Conservation (phyloP, 2,888 invertebrate species). For the Polylopha cassiicola region DNA sequence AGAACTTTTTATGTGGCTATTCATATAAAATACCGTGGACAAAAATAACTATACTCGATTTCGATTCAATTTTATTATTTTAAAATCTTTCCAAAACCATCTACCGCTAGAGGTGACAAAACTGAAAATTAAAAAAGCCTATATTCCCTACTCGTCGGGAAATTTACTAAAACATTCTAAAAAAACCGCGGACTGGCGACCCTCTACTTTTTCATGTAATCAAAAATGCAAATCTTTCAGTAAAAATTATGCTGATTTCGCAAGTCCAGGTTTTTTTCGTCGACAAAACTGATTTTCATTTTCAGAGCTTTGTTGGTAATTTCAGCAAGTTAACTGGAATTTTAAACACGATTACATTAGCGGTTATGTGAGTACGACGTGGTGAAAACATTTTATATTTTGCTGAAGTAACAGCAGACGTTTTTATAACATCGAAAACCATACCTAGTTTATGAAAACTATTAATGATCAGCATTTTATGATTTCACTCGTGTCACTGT, state of each 20-base stretch:
- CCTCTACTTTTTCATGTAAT: constrained; percentile 49
- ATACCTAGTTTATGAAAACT: too few relatives aligned
- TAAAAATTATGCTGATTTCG: constrained; percentile 46
- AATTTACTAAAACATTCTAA: constrained; percentile 25
- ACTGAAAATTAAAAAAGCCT: constrained; percentile 13
- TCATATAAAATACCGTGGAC: too few relatives aligned
- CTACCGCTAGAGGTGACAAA: constrained; percentile 14
- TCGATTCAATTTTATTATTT: too few relatives aligned
- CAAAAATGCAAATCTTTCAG: constrained; percentile 56
- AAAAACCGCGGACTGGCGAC: constrained; percentile 28
- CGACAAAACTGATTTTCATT: constrained; percentile 29
- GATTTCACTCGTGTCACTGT: too few relatives aligned
- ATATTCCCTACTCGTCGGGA: background rate
- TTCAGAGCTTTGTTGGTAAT: constrained; percentile 30
- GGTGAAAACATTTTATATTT: too few relatives aligned
- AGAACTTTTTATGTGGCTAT: too few relatives aligned
- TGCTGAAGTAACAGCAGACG: too few relatives aligned
- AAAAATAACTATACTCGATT: too few relatives aligned
- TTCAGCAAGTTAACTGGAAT: constrained; percentile 30
- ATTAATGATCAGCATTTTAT: too few relatives aligned
- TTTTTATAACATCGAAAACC: too few relatives aligned
- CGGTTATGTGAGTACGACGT: constrained; percentile 22
- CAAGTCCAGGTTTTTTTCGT: constrained; percentile 26
- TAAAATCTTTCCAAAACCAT: too few relatives aligned
- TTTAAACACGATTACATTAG: constrained; percentile 28